Evolutionary conservation across 2,888 invertebrate species (phyloP), one percentile per base, ranked within the genome.

Genomic region (Epistrophella euchroma): DNA sequence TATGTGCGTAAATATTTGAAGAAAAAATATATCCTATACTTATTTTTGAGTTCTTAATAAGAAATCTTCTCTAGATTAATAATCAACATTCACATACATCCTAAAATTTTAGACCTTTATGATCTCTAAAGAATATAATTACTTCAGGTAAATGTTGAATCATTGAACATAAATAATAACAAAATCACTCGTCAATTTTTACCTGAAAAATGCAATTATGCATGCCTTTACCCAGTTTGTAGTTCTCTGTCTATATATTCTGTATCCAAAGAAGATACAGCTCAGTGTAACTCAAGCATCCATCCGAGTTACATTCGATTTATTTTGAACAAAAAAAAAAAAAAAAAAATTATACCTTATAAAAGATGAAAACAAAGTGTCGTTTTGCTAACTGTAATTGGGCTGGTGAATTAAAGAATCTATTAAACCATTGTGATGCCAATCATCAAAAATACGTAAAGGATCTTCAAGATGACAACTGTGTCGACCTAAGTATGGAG

Each of bases 401-500:
- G 83, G 25, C 7, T 6, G 83, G 78, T n/a, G 47, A 56, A 4
- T 6, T 70, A 13, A 62, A 28, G 13, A 17, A 74, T 56, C 83
- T 83, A 1, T 13, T 78, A 1, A 83, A 78, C 10, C 83, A 83
- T 28, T 83, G 83, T 15, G 78, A 74, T 50, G 55, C 70, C 6
- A 32, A 55, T 6, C 78, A 83, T 56, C 83, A 83, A 19, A 62
- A 55, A 3, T 74, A 55, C 43, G 78, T 83, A 0, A 78, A 74
- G 7, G 68, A 74, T 17, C 74, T 83, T 35, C 60, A 70, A 32
- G 47, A 74, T 6, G 83, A 62, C 10, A 62, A 75, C 5, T 28
- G 37, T 28, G 74, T 84, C n/a, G 40, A 70, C 3, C 32, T 84
- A 7, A 84, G 47, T 11, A 28, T 79, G 45, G 52, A 84, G 11